Evolutionary conservation across 2,113 vertebrate genomes (phyloP), one percentile per base, ranked within the genome.

Genomic region (Peromyscus maniculatus): DNA sequence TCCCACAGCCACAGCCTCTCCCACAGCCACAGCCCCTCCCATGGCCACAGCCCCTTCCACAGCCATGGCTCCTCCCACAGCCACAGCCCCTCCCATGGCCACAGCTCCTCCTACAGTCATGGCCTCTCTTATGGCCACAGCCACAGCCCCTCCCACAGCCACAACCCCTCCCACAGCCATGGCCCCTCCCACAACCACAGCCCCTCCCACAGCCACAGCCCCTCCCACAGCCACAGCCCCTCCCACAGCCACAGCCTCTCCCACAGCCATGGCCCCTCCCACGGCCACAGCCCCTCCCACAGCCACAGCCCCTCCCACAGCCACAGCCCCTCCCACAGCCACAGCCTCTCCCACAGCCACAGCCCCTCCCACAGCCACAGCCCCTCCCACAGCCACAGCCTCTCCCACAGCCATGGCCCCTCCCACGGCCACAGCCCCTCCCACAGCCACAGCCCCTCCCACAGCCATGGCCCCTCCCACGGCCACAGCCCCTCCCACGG

Each of bases 1-100:
- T 0, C 13, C 67, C 33, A 31, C 5, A 5, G 28, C 11, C 66
- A 67, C 36, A 39, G 19, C 17, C 17, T 39, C 72, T 75, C 72
- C 22, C 67, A 71, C 5, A 7, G 67, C 33, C 21, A 16, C 5
- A 2, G 5, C 33, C 31, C 12, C 67, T 1, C 31, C 67, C 33
- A 67, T 5, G 5, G 28, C 11, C 66, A 67, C 71, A 74, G 19
- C 17, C 36, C 72, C 72, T 75, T 39, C 22, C 67, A 71, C 5
- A 7, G 67, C 33, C 21, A 16, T 1, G 1, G 13, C 33, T 13
- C 12, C 67, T 0, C 31, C 67, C 33, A 67, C 2, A 2, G 28
- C 11, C 66, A 67, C 71, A 74, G 19, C 17, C 36, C 72, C 72
- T 75, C 72, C 22, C 69, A 71, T 0, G 2, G 69, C 72, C 39